Evolutionary conservation across 2,888 invertebrate genomes (phyloP), one percentile per base, ranked within the genome.

Genomic region (Sphecodes monilicornis): DNA sequence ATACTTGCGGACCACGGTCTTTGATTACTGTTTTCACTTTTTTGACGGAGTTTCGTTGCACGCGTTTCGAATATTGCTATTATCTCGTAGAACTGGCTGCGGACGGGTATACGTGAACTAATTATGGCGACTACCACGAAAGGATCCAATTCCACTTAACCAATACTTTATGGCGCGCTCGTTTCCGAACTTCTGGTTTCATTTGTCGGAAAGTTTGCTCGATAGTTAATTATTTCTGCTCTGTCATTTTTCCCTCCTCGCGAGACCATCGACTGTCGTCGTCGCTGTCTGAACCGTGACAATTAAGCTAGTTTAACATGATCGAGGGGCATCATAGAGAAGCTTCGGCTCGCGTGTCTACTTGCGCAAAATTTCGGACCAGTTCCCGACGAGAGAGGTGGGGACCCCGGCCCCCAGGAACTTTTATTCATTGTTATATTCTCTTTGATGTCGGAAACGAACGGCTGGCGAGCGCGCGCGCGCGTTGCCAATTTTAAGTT

Each of bases 391-490:
- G 32, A 70, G 54, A 50, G 8, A 1, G 18, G 18, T 36, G 11
- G 6, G 1, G 1, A n/a, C 10, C n/a, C n/a, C n/a, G n/a, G n/a
- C 10, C n/a, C 60, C 36, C 29, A 3, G n/a, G 18, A 76, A 80
- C 80, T 80, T 83, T 83, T 83, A 83, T 76, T 83, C 75, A 76
- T 83, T 83, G 80, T 83, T 76, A 57, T 72, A 60, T 66, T 43
- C 50, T 75, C 82, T 80, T 83, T 83, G 82, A 80, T 72, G 72
- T 80, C 60, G 80, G 16, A 57, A 76, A 64, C 54, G 80, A 71
- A 75, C 75, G 71, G 36, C 54, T 22, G 80, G 22, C 57, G 13
- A 26, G 13, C 57, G 26, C 57, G 57, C 66, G 70, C 54, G 70
- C 60, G 54, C 70, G 80, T 41, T 75, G 82, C 70, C 75, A 83